These are phyloP conservation scores for Cremastobaeus sp. DNA, from an alignment of 2,888 invertebrate genomes.

Conservation along the genomic window DNA sequence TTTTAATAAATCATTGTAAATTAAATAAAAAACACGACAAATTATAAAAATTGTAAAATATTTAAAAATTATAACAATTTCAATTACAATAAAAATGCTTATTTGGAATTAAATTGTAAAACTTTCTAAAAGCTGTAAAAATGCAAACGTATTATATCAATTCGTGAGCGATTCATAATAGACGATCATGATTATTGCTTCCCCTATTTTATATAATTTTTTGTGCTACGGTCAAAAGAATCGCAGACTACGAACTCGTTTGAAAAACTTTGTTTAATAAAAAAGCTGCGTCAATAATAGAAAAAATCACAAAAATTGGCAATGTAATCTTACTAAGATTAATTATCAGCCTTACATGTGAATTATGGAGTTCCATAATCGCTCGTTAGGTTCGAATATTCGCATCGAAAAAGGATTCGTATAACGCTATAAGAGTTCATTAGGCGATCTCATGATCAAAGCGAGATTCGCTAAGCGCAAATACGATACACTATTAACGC, in stretches of 20 bases:
- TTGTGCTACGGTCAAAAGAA: slow-evolving; percentile 1
- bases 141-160: slow-evolving; percentile 2
- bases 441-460: slow-evolving; percentile 9
- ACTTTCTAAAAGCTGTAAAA: too few relatives aligned
- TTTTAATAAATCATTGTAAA: too few relatives aligned
- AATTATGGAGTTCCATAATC: slow-evolving; percentile 38
- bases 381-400: slow-evolving; percentile 26
- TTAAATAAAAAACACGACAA: too few relatives aligned
- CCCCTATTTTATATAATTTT: neutral
- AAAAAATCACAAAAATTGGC: slow-evolving; percentile 47
- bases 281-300: slow-evolving; percentile 29
- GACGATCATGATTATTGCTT: neutral
- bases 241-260: slow-evolving; percentile 5
- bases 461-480: slow-evolving; percentile 23
- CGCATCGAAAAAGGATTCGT: slow-evolving; percentile 15
- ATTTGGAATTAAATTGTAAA: too few relatives aligned
- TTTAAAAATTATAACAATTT: too few relatives aligned
- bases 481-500: slow-evolving; percentile 18
- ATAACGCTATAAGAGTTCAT: slow-evolving; percentile 25
- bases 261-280: slow-evolving; percentile 24
- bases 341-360: slow-evolving; percentile 49
- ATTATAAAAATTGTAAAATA: too few relatives aligned
- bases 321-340: slow-evolving; percentile 46
- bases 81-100: too few relatives aligned
- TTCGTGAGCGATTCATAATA: too few relatives aligned